A percentile compares a stretch with the other conserved stretches of the same genome.
Conservation (phyloP, 2,113 vertebrate species). For the Ictalurus punctatus region DNA sequence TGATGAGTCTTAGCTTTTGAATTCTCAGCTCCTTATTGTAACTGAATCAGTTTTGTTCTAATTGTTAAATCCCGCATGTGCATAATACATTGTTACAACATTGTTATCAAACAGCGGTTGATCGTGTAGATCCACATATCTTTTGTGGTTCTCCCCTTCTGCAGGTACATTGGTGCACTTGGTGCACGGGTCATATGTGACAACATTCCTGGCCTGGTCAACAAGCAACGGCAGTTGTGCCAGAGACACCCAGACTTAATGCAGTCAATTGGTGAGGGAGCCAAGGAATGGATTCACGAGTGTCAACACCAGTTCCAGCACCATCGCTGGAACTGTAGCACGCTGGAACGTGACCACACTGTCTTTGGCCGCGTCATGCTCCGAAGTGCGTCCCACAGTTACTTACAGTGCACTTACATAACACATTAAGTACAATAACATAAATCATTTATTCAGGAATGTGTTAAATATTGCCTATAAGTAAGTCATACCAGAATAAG, state of each 20-base stretch:
- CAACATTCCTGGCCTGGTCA: slow-evolving; percentile 96
- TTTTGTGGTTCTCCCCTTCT: neutral
- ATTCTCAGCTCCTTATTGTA: neutral
- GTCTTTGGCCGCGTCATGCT: slow-evolving; percentile 97
- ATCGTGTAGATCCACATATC: neutral
- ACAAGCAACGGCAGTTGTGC: slow-evolving; percentile 95
- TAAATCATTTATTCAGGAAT: neutral
- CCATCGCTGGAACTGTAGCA: slow-evolving; percentile 99
- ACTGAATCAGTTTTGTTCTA: neutral
- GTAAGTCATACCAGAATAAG: neutral
- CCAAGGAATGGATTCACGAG: slow-evolving; percentile 95
- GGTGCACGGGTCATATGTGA: slow-evolving; percentile 95
- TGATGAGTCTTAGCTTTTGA: neutral
- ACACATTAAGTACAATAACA: neutral
- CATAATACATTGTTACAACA: neutral
- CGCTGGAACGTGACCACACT: slow-evolving; percentile 93
- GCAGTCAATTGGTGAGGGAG: slow-evolving; percentile 93
- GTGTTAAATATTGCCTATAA: neutral
- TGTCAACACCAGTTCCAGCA: slow-evolving; percentile 97
- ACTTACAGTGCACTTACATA: neutral
- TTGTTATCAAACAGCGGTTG: neutral
- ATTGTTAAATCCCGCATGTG: neutral
- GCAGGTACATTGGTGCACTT: slow-evolving; percentile 95
- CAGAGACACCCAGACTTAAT: slow-evolving; percentile 96
- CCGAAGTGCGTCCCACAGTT: slow-evolving; percentile 80